Evolutionary conservation across 2,888 invertebrate species (phyloP).

Genomic region (Rhyacophila evoluta): DNA sequence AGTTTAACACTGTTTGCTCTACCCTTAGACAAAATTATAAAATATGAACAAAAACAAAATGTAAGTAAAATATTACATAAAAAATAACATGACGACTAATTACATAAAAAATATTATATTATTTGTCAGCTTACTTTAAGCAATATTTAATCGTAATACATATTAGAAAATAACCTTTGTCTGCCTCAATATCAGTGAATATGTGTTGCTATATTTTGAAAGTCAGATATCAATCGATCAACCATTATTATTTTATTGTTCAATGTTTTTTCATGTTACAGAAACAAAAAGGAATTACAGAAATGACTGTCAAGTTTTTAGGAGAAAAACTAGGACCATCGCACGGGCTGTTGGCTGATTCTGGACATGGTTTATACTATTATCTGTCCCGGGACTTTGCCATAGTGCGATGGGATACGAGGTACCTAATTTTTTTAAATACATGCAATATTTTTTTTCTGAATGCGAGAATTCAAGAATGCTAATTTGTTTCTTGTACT

Average conservation of each 20-base stretch:
- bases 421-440: too few relatives aligned
- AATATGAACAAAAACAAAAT: neutral
- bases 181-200: too few relatives aligned
- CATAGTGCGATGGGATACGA: constrained; percentile 64
- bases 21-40: constrained; percentile 11
- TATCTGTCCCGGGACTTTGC: constrained; percentile 63
- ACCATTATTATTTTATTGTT: neutral
- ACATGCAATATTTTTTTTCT: too few relatives aligned
- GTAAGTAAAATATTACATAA: constrained; percentile 25
- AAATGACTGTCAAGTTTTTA: constrained; percentile 57
- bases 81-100: too few relatives aligned
- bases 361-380: constrained; percentile 62
- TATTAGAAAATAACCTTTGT: too few relatives aligned
- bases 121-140: too few relatives aligned
- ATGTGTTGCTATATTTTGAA: too few relatives aligned
- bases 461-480: too few relatives aligned
- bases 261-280: neutral
- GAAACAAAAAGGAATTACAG: constrained; percentile 7
- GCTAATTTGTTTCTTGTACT: too few relatives aligned
- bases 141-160: too few relatives aligned
- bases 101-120: too few relatives aligned
- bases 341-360: constrained; percentile 62
- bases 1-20: constrained; percentile 27
- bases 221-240: too few relatives aligned
- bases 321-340: constrained; percentile 65